These are phyloP conservation scores for Oncorhynchus mykiss DNA, from an alignment of 2,113 vertebrate species.

Conservation along the genomic window DNA sequence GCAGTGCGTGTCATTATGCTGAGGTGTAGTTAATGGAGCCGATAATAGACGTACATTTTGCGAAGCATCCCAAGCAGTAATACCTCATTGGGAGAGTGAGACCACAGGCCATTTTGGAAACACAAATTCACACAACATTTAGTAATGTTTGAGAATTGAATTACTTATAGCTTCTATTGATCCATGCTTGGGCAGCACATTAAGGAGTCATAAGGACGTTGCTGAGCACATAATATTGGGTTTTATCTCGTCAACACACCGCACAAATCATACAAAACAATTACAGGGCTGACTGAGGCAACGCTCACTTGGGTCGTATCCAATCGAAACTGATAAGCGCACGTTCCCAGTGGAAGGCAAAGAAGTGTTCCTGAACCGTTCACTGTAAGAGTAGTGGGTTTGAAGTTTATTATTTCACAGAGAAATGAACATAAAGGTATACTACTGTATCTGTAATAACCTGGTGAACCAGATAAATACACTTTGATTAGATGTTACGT, in stretches of 20 bases:
- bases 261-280: not conserved
- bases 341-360: not conserved
- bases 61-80: slow-evolving; percentile 47
- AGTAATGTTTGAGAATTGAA: slow-evolving; percentile 32
- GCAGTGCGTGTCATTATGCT: slow-evolving; percentile 49
- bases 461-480: too few species aligned
- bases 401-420: not conserved
- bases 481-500: not conserved
- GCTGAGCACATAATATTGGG: not conserved
- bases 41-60: slow-evolving; percentile 60
- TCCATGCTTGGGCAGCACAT: slow-evolving; percentile 20
- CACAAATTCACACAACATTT: slow-evolving; percentile 16
- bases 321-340: not conserved
- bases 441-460: too few species aligned
- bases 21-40: slow-evolving; percentile 61
- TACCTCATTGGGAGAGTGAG: slow-evolving; percentile 30
- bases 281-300: not conserved
- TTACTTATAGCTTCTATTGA: slow-evolving; percentile 39
- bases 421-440: not conserved
- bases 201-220: slow-evolving; percentile 4
- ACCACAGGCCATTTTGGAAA: slow-evolving; percentile 11
- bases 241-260: slow-evolving; percentile 1
- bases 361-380: not conserved
- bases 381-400: not conserved
- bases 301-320: not conserved